Evolutionary conservation across 2,888 invertebrate genomes (phyloP).

Genomic region (Neoitamus cyanurus): DNA sequence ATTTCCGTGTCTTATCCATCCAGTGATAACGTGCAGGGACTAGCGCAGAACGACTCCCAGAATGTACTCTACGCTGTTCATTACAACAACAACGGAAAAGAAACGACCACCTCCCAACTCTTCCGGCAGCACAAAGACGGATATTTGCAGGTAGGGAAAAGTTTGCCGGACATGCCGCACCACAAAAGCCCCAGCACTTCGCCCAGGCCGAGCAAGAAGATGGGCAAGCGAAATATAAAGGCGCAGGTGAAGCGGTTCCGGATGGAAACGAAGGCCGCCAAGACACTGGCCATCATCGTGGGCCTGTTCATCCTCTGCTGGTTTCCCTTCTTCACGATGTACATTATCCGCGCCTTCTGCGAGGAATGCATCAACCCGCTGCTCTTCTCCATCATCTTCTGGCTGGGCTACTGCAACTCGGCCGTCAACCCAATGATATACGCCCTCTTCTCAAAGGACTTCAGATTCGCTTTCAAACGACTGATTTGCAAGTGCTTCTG

Average conservation of each 20-base stretch:
- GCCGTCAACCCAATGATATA: constrained; percentile 96
- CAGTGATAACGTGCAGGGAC: constrained; percentile 73
- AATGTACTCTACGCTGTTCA: constrained; percentile 74
- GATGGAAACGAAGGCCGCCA: constrained; percentile 97
- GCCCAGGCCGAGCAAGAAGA: constrained; percentile 69
- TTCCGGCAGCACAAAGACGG: constrained; percentile 64
- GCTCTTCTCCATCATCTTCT: constrained; percentile 92
- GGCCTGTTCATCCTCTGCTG: constrained; percentile 97
- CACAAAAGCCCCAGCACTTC: constrained; percentile 65
- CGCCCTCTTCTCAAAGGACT: constrained; percentile 94
- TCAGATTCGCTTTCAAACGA: constrained; percentile 92
- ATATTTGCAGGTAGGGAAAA: constrained; percentile 70
- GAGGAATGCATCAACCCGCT: constrained; percentile 85
- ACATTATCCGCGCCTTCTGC: constrained; percentile 89
- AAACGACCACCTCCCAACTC: constrained; percentile 70
- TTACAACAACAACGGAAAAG: constrained; percentile 76
- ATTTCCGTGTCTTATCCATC: constrained; percentile 89
- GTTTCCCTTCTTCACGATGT: constrained; percentile 97
- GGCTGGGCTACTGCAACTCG: constrained; percentile 97
- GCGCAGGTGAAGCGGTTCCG: constrained; percentile 91
- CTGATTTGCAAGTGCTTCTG: constrained; percentile 90
- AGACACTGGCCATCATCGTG: constrained; percentile 95
- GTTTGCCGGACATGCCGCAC: constrained; percentile 61
- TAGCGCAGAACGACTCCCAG: constrained; percentile 63
- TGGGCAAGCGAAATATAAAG: constrained; percentile 91